Conservation (phyloP, 2,888 invertebrate genomes). For the Epinotia bilunana region DNA sequence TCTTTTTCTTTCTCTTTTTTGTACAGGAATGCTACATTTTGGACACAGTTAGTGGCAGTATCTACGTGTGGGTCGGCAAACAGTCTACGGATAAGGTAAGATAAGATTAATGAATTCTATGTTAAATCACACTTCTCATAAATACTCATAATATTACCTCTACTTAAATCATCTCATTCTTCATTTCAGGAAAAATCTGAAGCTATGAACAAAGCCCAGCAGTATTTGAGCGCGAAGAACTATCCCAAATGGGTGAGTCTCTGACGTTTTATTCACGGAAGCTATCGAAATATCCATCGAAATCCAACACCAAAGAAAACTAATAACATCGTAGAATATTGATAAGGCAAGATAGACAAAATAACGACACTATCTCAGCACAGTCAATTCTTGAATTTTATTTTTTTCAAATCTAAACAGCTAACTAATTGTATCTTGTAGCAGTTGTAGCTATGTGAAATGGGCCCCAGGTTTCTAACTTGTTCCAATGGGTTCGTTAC, state of each 20-base stretch:
- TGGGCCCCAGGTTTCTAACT: too few relatives aligned
- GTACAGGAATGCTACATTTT: slow-evolving; percentile 91
- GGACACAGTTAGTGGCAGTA: slow-evolving; percentile 90
- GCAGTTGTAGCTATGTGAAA: too few relatives aligned
- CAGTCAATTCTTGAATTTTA: too few relatives aligned
- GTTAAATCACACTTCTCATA: neutral
- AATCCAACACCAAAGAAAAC: neutral
- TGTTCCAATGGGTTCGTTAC: too few relatives aligned
- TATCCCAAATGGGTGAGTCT: slow-evolving; percentile 90
- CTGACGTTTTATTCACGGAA: neutral
- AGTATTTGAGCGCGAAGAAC: slow-evolving; percentile 86
- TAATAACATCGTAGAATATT: neutral
- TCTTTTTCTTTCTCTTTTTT: slow-evolving; percentile 34
- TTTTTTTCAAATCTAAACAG: too few relatives aligned
- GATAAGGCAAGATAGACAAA: too few relatives aligned
- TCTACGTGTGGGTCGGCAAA: slow-evolving; percentile 94
- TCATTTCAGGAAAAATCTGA: slow-evolving; percentile 87
- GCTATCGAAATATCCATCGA: neutral
- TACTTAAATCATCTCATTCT: slow-evolving; percentile 8
- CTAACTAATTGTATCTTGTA: too few relatives aligned
- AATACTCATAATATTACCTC: neutral
- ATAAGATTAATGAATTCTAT: neutral
- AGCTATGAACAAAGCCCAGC: slow-evolving; percentile 89
- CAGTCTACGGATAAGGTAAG: slow-evolving; percentile 84
- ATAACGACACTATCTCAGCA: too few relatives aligned